A percentile compares a stretch with the other conserved stretches of the same genome.
phyloP scores from a whole-genome alignment of 2,797 vertebrate genomes.

The Sparidentex hasta region DNA sequence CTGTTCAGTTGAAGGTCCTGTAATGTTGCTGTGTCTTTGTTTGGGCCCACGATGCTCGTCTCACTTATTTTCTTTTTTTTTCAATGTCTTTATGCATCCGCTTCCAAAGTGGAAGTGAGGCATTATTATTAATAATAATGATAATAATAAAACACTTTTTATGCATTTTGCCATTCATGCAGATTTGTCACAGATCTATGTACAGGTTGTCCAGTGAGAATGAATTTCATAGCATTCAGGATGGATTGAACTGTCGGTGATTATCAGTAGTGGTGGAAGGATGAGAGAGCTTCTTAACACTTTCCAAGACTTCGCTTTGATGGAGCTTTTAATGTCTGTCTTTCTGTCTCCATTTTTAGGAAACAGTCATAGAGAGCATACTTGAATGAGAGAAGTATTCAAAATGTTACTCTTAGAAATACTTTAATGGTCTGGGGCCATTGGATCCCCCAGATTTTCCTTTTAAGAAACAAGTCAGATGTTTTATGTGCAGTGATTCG shows the following conservation, averaged over 20 bases:
- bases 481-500: too few species aligned
- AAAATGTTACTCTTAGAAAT: not conserved
- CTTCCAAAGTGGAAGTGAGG: conserved; percentile 80
- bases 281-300: not conserved
- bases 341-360: not conserved
- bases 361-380: not conserved
- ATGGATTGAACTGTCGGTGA: not conserved
- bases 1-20: conserved; percentile 76
- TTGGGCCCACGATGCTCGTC: conserved; percentile 77
- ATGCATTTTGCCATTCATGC: conserved; percentile 78
- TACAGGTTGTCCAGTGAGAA: not conserved
- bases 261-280: not conserved
- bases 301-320: not conserved
- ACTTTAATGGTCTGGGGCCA: not conserved
- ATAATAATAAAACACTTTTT: conserved; percentile 83
- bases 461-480: too few species aligned
- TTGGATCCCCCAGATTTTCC: not conserved
- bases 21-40: conserved; percentile 70
- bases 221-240: not conserved
- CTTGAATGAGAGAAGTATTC: not conserved
- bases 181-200: conserved; percentile 4
- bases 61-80: conserved; percentile 64
- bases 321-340: not conserved
- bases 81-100: conserved; percentile 79
- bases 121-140: conserved; percentile 69